Base-by-base conservation (phyloP, 2,113 vertebrate genomes). In the Oxyura jamaicensis region DNA sequence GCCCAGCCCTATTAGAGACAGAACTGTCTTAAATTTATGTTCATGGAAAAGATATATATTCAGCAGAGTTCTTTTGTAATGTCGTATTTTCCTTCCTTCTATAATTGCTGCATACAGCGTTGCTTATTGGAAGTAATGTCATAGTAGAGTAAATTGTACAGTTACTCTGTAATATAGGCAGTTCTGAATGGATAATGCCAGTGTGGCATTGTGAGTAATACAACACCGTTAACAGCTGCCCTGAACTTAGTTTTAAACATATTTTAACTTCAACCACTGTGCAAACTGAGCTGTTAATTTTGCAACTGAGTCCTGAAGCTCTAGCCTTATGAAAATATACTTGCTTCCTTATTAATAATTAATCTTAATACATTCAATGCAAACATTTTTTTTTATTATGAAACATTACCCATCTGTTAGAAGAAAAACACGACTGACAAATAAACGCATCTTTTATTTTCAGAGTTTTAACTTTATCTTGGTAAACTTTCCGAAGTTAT, bases 281-380 rank as follows among this genome's bases (percentile, higher is more conserved):
- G 71, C 90, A 98, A 98, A 98, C 93, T 25, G 74, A 50, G 59
- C 59, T 92, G 66, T 83, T 90, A 77, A 90, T 86, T 91, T 96
- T 95, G 91, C 86, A 96, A 42, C 86, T 97, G 91, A 97, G 85
- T 96, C 94, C 88, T 94, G 94, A 91, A 97, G 85, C 95, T 90
- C 90, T 77, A 91, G 74, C 78, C 91, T 89, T 95, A 83, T 95
- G 81, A 96, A 97, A 97, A 92, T 96, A 86, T 76, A 93, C 92
- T 90, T 86, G 74, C 91, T 98, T 98, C 96, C 95, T 97, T 97
- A 98, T 98, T 98, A 98, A 98, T 98, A 97, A 97, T 97, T 98
- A 98, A 98, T 97, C 97, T 82, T 94, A 95, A 94, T 93, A 93
- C 89, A 93, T 95, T 96, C 91, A 97, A 50, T 67, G 94, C 93